Percentiles rank a stretch among this genome's conserved stretches.
Conservation (phyloP, 2,888 invertebrate species). For the Chrysolina oricalcia region DNA sequence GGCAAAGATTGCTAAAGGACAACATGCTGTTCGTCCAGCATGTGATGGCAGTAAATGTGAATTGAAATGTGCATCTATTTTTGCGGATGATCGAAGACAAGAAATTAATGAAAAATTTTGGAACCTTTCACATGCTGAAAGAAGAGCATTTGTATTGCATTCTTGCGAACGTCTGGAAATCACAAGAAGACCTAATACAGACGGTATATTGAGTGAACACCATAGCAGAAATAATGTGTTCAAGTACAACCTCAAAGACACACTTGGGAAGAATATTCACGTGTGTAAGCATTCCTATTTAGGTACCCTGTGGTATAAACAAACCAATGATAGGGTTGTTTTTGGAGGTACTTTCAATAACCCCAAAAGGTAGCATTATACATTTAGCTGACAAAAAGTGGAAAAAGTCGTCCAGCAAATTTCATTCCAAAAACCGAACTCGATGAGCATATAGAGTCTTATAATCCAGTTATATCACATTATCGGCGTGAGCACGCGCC, state of each 20-base stretch:
- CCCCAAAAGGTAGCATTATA: too few species aligned
- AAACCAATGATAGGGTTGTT: slow-evolving; percentile 3
- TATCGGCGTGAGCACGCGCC: too few species aligned
- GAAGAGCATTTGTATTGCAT: slow-evolving; percentile 9
- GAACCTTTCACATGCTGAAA: slow-evolving; percentile 2
- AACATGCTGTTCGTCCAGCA: too few species aligned
- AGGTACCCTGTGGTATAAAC: slow-evolving; percentile 1
- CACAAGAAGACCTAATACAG: neutral
- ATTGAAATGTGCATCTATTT: too few species aligned
- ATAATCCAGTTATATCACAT: too few species aligned
- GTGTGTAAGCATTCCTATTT: neutral
- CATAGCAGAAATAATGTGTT: neutral
- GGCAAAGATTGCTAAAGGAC: too few species aligned
- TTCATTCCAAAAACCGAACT: too few species aligned
- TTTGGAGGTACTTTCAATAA: neutral
- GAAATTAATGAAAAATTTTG: slow-evolving; percentile 1
- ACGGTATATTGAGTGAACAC: neutral
- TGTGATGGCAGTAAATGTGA: too few species aligned
- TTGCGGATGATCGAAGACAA: neutral
- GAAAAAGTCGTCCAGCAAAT: too few species aligned
- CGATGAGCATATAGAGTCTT: too few species aligned
- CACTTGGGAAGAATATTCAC: neutral
- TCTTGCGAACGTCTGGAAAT: slow-evolving; percentile 6
- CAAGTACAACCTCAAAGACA: slow-evolving; percentile 2
- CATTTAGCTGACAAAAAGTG: too few species aligned